Percentiles rank a stretch among this genome's conserved stretches.
phyloP scores from a whole-genome alignment of 2,113 vertebrate species.

The Thamnophis sirtalis region DNA sequence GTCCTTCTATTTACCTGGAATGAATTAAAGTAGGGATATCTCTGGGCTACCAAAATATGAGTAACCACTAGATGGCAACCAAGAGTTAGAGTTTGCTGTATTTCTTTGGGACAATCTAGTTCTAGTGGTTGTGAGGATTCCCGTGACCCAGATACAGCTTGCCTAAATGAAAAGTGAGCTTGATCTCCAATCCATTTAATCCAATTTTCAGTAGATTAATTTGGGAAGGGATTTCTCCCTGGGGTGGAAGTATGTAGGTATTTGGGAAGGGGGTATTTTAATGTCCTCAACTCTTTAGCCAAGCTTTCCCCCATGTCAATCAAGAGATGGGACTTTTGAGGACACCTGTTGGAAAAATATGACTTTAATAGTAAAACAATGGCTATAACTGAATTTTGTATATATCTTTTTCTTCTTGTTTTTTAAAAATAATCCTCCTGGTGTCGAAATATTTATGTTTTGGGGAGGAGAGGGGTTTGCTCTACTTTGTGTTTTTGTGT shows the following conservation, averaged over 20 bases:
- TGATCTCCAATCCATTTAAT: conserved; percentile 53
- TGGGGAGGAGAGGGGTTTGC: neutral
- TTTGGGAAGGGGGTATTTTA: neutral
- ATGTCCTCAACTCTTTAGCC: neutral
- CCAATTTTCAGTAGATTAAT: conserved; percentile 41
- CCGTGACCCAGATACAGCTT: neutral
- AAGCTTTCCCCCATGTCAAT: neutral
- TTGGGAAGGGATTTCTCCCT: conserved; percentile 35
- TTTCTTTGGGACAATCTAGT: neutral
- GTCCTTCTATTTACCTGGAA: accelerated
- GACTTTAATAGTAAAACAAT: neutral
- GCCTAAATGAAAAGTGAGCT: neutral
- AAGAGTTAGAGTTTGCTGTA: neutral
- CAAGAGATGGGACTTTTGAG: neutral
- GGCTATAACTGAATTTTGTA: neutral
- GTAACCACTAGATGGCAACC: neutral
- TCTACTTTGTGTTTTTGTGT: neutral
- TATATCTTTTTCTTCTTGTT: neutral
- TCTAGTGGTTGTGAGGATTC: neutral
- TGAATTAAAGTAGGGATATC: neutral
- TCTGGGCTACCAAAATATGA: neutral
- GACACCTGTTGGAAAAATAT: neutral
- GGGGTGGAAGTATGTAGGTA: neutral
- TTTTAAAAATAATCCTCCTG: neutral
- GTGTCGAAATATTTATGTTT: neutral